Evolutionary conservation across 2,113 vertebrate species (phyloP).

Genomic region (Formicarius rufipectus): DNA sequence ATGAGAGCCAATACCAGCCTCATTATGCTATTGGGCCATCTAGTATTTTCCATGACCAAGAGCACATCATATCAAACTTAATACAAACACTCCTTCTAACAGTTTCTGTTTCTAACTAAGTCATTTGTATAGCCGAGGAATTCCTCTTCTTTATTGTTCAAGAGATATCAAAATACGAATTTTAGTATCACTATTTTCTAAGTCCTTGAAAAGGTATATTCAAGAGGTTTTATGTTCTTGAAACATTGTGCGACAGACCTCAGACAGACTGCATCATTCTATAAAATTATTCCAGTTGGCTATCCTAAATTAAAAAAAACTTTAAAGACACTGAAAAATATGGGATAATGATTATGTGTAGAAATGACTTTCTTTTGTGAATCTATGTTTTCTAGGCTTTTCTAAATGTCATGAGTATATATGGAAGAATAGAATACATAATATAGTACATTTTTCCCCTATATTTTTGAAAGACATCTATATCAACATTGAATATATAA

Average conservation of each 20-base stretch:
- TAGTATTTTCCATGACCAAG: background rate
- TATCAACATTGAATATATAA: background rate
- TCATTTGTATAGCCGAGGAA: background rate
- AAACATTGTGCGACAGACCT: background rate
- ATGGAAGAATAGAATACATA: background rate
- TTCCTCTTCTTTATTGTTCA: background rate
- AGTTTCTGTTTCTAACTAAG: background rate
- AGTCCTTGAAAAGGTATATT: background rate
- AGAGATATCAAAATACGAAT: background rate
- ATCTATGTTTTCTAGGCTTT: background rate
- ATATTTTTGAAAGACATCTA: background rate
- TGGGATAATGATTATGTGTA: background rate
- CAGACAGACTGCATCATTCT: background rate
- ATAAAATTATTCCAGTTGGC: background rate
- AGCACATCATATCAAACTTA: background rate
- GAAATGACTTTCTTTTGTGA: background rate
- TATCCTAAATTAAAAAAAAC: background rate
- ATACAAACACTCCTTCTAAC: background rate
- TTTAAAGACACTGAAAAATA: background rate
- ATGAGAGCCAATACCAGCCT: fast-evolving
- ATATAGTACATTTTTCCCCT: background rate
- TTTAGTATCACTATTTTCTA: background rate
- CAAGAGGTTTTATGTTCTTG: background rate
- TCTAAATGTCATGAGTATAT: background rate
- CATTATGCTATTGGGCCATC: background rate